Conservation (phyloP, 2,113 vertebrate genomes). For the Microtus richardsoni region DNA sequence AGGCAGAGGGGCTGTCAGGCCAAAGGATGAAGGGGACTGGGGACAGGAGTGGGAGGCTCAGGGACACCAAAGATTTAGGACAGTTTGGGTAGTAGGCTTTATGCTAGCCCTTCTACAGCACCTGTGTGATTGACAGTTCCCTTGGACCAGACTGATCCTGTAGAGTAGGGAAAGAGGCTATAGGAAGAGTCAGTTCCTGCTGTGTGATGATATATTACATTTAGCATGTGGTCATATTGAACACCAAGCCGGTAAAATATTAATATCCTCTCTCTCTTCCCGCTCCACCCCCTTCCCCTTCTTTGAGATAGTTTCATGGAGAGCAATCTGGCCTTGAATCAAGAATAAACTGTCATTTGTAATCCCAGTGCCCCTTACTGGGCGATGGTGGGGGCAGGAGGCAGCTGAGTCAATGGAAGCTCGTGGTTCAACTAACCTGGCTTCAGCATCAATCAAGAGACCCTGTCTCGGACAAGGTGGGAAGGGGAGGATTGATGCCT, state of each 20-base stretch:
- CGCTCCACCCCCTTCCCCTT: too few species aligned
- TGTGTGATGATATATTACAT: neutral
- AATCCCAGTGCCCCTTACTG: neutral
- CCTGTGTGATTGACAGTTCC: too few species aligned
- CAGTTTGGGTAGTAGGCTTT: neutral
- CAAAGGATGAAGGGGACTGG: neutral
- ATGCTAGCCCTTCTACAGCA: neutral
- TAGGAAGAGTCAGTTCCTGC: neutral
- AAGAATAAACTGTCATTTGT: neutral
- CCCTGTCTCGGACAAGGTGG: neutral
- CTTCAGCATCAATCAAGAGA: neutral
- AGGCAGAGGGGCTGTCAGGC: neutral
- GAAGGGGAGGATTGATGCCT: neutral
- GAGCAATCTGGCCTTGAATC: neutral
- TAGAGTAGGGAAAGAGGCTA: too few species aligned
- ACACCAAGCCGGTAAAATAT: neutral
- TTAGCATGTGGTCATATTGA: rapidly evolving
- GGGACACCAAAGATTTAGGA: neutral
- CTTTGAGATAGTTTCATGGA: neutral
- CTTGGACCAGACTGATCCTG: neutral
- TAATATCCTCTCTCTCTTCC: neutral
- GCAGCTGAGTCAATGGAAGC: neutral
- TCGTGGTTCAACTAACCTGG: neutral
- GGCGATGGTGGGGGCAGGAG: too few species aligned
- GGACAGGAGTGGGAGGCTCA: too few species aligned